Conservation (phyloP, 2,888 invertebrate species). For the Erebia ligea region DNA sequence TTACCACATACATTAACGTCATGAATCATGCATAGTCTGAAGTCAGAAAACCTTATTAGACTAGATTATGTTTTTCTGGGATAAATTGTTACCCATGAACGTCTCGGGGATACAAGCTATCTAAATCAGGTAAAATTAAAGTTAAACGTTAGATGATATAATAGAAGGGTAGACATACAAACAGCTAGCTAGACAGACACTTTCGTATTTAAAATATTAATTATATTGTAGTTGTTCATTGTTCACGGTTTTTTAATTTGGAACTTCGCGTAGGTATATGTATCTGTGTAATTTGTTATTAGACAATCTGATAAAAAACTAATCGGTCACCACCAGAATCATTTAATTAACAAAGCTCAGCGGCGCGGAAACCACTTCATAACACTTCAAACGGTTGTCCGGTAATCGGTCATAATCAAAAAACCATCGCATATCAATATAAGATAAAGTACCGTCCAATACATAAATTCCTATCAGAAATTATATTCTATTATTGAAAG, state of each 20-base stretch:
- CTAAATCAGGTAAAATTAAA: too few species aligned
- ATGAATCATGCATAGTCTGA: too few species aligned
- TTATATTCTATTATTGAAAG: not conserved
- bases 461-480: not conserved
- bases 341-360: slow-evolving; percentile 56
- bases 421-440: slow-evolving; percentile 22
- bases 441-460: not conserved
- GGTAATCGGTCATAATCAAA: slow-evolving; percentile 71
- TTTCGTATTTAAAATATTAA: too few species aligned
- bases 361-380: slow-evolving; percentile 56
- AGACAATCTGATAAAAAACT: slow-evolving; percentile 15
- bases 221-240: not conserved
- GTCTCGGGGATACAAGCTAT: too few species aligned
- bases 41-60: too few species aligned
- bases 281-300: not conserved
- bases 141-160: too few species aligned
- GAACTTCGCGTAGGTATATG: not conserved
- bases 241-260: not conserved
- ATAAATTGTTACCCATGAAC: too few species aligned
- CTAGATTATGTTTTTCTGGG: too few species aligned
- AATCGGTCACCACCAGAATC: slow-evolving; percentile 52
- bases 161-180: too few species aligned
- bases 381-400: slow-evolving; percentile 63
- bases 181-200: too few species aligned
- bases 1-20: too few species aligned